A percentile compares a stretch with the other conserved stretches of the same genome.
These are phyloP conservation scores for Cabera pusaria DNA, from an alignment of 2,888 invertebrate species.

Conservation along the genomic window DNA sequence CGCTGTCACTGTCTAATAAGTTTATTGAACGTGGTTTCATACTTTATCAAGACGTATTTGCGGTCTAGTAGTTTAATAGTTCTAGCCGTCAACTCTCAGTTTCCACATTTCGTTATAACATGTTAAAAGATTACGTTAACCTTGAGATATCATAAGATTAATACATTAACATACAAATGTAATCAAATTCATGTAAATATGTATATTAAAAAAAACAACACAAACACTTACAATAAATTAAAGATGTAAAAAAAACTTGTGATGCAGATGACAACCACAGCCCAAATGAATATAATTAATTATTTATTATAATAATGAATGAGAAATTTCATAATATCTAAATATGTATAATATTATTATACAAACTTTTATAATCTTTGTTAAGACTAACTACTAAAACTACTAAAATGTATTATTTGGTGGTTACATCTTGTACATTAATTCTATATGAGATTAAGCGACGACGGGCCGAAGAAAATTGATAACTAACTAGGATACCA, in stretches of 20 bases:
- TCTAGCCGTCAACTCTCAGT: neutral
- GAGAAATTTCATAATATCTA: slow-evolving; percentile 24
- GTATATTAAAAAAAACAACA: slow-evolving; percentile 4
- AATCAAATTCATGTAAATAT: neutral
- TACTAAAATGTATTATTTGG: slow-evolving; percentile 76
- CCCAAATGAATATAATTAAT: slow-evolving; percentile 36
- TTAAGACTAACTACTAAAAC: slow-evolving; percentile 31
- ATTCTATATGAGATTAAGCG: slow-evolving; percentile 71
- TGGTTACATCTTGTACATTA: slow-evolving; percentile 80
- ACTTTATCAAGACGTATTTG: no score
- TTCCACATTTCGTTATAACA: neutral
- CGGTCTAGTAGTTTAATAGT: no score
- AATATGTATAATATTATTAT: slow-evolving; percentile 23
- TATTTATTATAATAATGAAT: slow-evolving; percentile 21
- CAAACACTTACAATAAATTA: slow-evolving; percentile 19
- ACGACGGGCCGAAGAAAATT: slow-evolving; percentile 33
- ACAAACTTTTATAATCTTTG: slow-evolving; percentile 22
- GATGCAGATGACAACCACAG: slow-evolving; percentile 69
- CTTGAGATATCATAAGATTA: no score
- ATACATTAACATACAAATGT: neutral
- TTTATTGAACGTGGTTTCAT: no score
- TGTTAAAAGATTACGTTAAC: no score
- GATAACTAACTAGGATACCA: slow-evolving; percentile 9
- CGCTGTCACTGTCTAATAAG: no score
- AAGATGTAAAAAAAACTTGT: slow-evolving; percentile 46